Evolutionary conservation across 37 sponge, comb jelly and placozoan species (phyloP), one percentile per base, ranked within the genome.

Genomic region (Theonella swinhoei): DNA sequence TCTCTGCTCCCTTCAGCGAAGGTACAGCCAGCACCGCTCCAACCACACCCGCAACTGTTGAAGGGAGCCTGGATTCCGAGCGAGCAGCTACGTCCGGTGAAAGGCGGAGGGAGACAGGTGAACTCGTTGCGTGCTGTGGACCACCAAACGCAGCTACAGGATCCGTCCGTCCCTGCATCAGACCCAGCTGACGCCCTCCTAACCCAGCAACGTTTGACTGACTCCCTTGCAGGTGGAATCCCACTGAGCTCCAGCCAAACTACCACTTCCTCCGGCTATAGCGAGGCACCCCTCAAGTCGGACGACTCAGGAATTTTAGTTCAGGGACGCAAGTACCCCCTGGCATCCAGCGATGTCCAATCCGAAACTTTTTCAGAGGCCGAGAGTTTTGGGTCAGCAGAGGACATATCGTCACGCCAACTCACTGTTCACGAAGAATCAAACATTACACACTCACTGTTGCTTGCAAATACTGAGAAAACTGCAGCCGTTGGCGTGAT

Each of bases 331-430:
- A 47, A 31, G 8, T 76, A 76, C 62, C 76, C 76, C 33, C 39
- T 43, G 5, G 76, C 76, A 30, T 76, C 76, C 14, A 76, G 76
- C 33, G 76, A 76, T 14, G 33, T 76, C 31, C 60, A 42, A 32
- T 76, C 62, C 1, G 76, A 76, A 59, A 58, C 76, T 2, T 29
- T 76, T 22, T 76, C 76, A 22, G 76, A 76, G 34, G 33, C 58
- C 25, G 76, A 59, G 14, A 76, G 76, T 34, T 11, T 76, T 58
- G 7, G 33, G 30, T 76, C 76, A 1, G 26, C 28, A 25, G 76
- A 76, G 34, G 76, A 60, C n/a, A 24, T 42, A 31, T 76, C 62
- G 9, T 25, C 76, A 32, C 76, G 25, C 5, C 59, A 60, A 1
- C 31, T 32, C 69, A 20, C 69, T 1, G 69, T 68, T 20, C 34